Conservation (phyloP, 2,888 invertebrate species). For the Scrobipalpa costella region DNA sequence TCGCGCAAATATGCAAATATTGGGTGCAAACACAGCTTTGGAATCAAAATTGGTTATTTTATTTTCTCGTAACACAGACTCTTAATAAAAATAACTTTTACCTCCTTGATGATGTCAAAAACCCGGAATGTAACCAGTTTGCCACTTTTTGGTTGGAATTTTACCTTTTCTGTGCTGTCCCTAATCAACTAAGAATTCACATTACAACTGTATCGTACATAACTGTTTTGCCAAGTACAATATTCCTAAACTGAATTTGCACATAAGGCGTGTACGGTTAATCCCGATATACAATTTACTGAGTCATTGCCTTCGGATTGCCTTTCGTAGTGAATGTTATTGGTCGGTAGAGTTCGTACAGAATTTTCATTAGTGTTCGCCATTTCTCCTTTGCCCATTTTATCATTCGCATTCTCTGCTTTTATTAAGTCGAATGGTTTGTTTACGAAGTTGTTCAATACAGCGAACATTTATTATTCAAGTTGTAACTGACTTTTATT, state of each 20-base stretch:
- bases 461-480: not conserved
- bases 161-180: too few relatives aligned
- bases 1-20: conserved; percentile 8
- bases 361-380: conserved; percentile 28
- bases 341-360: conserved; percentile 20
- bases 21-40: conserved; percentile 8
- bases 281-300: conserved; percentile 17
- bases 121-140: not conserved
- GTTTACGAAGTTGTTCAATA: conserved; percentile 7
- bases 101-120: not conserved
- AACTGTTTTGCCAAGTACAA: not conserved
- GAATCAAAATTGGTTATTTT: not conserved
- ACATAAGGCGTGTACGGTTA: conserved; percentile 9
- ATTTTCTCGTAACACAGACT: not conserved
- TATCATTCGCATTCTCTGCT: not conserved
- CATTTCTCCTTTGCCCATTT: conserved; percentile 15
- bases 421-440: not conserved
- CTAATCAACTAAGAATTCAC: not conserved
- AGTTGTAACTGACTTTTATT: not conserved
- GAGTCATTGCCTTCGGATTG: conserved; percentile 24
- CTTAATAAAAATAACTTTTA: not conserved
- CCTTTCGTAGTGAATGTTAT: conserved; percentile 24
- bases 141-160: not conserved
- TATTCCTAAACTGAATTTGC: not conserved
- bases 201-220: not conserved